A percentile compares a stretch with the other conserved stretches of the same genome.
phyloP scores from a whole-genome alignment of 2,797 vertebrate species.

The Hydrolagus colliei region DNA sequence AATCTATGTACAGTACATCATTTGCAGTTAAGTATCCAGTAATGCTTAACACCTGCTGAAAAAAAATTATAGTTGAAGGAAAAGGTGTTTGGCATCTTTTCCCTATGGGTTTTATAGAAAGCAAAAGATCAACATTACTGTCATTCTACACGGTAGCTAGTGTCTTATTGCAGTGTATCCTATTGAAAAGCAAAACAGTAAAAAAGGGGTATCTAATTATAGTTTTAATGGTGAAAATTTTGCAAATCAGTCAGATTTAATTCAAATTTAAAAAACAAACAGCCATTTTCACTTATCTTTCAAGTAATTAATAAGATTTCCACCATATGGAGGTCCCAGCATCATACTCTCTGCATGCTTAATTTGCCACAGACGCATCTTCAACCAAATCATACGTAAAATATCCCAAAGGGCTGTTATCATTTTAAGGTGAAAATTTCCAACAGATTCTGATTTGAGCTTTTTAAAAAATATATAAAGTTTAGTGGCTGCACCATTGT shows the following conservation, averaged over 20 bases:
- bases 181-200: not conserved
- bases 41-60: not conserved
- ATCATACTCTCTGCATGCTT: constrained; percentile 53
- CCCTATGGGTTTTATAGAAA: not conserved
- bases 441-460: not conserved
- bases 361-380: constrained; percentile 52
- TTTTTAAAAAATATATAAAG: not conserved
- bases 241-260: constrained; percentile 42
- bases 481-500: not conserved
- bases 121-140: not conserved
- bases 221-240: constrained; percentile 25
- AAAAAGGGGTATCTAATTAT: not conserved
- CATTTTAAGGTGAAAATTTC: not conserved
- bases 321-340: constrained; percentile 64
- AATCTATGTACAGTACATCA: not conserved
- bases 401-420: not conserved
- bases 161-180: not conserved
- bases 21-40: not conserved
- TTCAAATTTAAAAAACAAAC: constrained; percentile 51
- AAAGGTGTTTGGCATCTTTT: too few species aligned
- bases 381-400: not conserved
- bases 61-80: not conserved
- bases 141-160: too few species aligned
- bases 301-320: constrained; percentile 49
- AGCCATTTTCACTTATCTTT: constrained; percentile 49